Evolutionary conservation across 37 sponge, comb jelly and placozoan genomes (phyloP), one percentile per base, ranked within the genome.

Genomic region (Spongilla lacustris): DNA sequence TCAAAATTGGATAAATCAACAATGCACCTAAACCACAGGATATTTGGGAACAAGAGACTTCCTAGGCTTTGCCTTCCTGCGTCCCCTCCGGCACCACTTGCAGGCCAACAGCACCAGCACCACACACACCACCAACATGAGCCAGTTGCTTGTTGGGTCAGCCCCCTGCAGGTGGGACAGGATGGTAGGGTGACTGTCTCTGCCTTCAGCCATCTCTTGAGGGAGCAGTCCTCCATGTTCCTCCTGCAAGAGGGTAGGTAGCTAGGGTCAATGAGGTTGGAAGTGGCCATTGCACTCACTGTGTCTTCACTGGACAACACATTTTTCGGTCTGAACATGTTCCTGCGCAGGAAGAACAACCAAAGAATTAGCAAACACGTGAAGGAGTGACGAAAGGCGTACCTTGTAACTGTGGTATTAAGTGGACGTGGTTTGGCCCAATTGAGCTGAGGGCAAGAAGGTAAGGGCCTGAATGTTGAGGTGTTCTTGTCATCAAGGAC

Each of bases 391-490:
- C 66, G 24, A n/a, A 10, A 25, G 28, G 78, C 19, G 4, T 41
- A 50, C 76, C 88, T 38, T 10, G 50, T 32, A 10, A 33, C 28
- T n/a, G 88, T 69, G 0, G 87, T 58, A 68, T 95, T 95, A 48
- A 95, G 73, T 26, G 96, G 96, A 68, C 82, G 81, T 50, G 96
- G 91, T 67, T 74, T 88, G 66, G 85, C 86, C 93, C 93, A 95
- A 14, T 69, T 80, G 30, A 76, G 66, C 67, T 87, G 91, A 0
- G 91, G 96, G 66, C 96, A 95, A 2, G 84, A 23, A 24, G 93
- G 96, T 10, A 93, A 75, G 35, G 91, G 71, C 0, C 75, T 85
- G 19, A 73, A 38, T 13, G 70, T 27, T 37, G 77, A 36, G 50
- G 82, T 50, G 66, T 85, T 86, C 0, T 34, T 37, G 30, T 87